Evolutionary conservation across 2,113 vertebrate species (phyloP), one percentile per base, ranked within the genome.

Genomic region (Misgurnus anguillicaudatus): DNA sequence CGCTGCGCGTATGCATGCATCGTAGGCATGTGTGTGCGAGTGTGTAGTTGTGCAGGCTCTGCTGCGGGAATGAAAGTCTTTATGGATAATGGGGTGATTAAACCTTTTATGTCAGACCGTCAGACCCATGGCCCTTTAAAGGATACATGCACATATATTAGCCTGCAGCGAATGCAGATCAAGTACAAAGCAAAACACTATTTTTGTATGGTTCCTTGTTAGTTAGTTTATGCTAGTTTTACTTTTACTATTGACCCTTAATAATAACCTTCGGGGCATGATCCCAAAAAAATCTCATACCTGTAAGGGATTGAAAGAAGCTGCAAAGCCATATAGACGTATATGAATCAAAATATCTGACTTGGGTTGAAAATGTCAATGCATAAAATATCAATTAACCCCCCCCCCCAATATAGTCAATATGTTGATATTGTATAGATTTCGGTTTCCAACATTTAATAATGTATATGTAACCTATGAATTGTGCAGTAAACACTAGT

Each of bases 1-100:
- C 76, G 66, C 83, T 82, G 61, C 71, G 74, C 66, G 16, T 75
- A 39, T 80, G 10, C 38, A 51, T 65, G 55, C 68, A 41, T 58
- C 68, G 67, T 55, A 31, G 24, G 24, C 24, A 31, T 31, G 80
- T 77, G 65, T 64, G 57, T 57, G 58, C 36, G 31, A 67, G 62
- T 77, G 78, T 75, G 69, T 13, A 70, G 82, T 75, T 72, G 14
- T 76, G 67, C 19, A 51, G 55, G 31, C 84, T 38, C 86, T 85
- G 88, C 72, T 70, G 57, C 16, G 72, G 70, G 67, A n/a, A 14
- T 24, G 64, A 61, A 31, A 48, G 73, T 82, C 83, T 78, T 81
- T 80, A 87, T 86, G 81, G 83, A 88, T 87, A 75, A 75, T 67
- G 63, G 51, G 55, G 72, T 75, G 70, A 67, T 74, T 81, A 75